These are phyloP conservation scores for Drosophila subsilvestris DNA, from an alignment of 2,888 invertebrate genomes.

Conservation along the genomic window DNA sequence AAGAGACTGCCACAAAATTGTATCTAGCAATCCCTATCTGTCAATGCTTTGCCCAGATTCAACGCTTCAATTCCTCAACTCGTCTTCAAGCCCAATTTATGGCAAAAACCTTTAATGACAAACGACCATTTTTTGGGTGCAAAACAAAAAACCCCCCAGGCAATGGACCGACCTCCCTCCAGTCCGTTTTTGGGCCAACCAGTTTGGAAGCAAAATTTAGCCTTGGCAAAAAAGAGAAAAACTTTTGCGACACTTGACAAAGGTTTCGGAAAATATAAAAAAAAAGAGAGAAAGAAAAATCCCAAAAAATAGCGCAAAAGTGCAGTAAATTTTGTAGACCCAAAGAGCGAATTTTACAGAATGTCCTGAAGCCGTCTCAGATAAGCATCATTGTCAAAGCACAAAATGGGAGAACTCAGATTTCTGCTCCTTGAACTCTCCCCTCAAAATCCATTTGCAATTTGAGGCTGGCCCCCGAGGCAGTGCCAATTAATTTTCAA, in stretches of 20 bases:
- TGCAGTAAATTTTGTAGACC: conserved; percentile 46
- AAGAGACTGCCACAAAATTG: neutral
- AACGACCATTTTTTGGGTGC: conserved; percentile 24
- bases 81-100: conserved; percentile 37
- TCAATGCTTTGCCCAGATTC: neutral
- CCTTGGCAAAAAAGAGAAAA: conserved; percentile 35
- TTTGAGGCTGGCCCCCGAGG: conserved; percentile 20
- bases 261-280: conserved; percentile 9
- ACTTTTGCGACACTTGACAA: conserved; percentile 64
- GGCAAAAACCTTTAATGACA: conserved; percentile 40
- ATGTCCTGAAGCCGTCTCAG: neutral
- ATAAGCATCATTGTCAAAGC: neutral
- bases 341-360: conserved; percentile 5
- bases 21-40: neutral
- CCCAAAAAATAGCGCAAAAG: conserved; percentile 47
- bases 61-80: neutral
- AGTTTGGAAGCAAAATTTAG: conserved; percentile 4
- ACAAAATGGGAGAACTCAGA: neutral
- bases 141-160: neutral
- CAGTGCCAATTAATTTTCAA: conserved; percentile 71
- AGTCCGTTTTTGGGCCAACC: neutral
- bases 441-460: conserved; percentile 13
- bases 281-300: conserved; percentile 1
- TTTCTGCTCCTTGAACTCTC: conserved; percentile 2
- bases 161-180: conserved; percentile 1